Percentiles rank a stretch among this genome's conserved stretches.
Evolutionary conservation across 2,113 vertebrate genomes (phyloP).

Genomic region (Platichthys stellatus): DNA sequence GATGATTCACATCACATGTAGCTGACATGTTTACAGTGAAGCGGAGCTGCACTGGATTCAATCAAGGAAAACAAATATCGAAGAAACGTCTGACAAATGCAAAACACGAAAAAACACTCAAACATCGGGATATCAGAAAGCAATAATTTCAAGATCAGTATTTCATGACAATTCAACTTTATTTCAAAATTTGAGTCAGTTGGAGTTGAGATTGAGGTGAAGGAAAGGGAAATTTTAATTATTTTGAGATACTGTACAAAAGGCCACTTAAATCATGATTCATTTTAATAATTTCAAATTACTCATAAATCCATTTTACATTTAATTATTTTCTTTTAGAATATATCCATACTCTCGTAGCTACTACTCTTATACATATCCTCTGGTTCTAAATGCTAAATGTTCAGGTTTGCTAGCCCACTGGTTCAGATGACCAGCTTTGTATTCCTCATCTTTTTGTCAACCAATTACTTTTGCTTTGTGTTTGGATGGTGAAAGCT

Average conservation of each 20-base stretch:
- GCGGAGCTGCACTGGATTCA: not conserved
- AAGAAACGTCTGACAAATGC: not conserved
- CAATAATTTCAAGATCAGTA: not conserved
- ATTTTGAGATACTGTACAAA: no score
- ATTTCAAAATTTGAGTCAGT: not conserved
- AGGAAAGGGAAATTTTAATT: no score
- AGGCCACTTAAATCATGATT: no score
- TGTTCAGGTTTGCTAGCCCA: not conserved
- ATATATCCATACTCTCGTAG: no score
- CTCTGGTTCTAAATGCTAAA: conserved; percentile 6
- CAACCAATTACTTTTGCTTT: conserved; percentile 4
- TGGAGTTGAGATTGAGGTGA: no score
- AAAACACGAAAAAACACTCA: not conserved
- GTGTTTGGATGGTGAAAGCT: not conserved
- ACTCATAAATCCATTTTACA: no score
- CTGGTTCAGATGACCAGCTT: no score
- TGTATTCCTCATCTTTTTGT: not conserved
- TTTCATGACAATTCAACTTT: not conserved
- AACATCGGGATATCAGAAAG: not conserved
- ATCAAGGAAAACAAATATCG: not conserved
- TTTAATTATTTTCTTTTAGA: no score
- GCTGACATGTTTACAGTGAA: not conserved
- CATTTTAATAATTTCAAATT: no score
- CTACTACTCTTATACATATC: not conserved
- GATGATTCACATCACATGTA: conserved; percentile 2